phyloP scores from a whole-genome alignment of 2,113 vertebrate species.

The Caracal caracal region DNA sequence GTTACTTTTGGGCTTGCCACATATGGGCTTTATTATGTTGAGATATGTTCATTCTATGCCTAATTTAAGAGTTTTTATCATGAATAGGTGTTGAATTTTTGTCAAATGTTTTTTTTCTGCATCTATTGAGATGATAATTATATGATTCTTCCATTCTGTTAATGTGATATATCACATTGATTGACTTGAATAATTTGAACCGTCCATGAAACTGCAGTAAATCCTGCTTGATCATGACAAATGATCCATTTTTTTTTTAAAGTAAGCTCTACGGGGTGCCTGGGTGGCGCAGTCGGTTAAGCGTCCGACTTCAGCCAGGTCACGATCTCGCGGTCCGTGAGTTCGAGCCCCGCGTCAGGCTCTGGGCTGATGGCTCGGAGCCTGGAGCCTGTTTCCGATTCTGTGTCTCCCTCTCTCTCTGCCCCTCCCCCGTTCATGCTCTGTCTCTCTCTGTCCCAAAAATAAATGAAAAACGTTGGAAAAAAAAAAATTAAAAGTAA shows the following conservation, averaged over 20 bases:
- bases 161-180: neutral
- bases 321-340: too few species aligned
- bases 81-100: neutral
- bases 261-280: neutral
- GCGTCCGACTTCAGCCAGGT: too few species aligned
- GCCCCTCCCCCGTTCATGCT: too few species aligned
- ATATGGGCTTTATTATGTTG: neutral
- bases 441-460: too few species aligned
- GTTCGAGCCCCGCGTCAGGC: too few species aligned
- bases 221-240: neutral
- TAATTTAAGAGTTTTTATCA: neutral
- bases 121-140: neutral
- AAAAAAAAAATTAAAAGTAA: too few species aligned
- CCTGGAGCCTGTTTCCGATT: too few species aligned
- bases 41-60: neutral
- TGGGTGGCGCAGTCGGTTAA: too few species aligned
- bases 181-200: neutral
- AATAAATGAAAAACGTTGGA: too few species aligned
- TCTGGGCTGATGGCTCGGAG: too few species aligned
- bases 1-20: neutral
- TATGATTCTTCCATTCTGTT: neutral
- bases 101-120: neutral
- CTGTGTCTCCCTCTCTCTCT: too few species aligned
- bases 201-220: neutral
- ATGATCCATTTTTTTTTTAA: neutral